These are phyloP conservation scores for Xiphophorus maculatus DNA, from an alignment of 2,113 vertebrate species.

Conservation along the genomic window DNA sequence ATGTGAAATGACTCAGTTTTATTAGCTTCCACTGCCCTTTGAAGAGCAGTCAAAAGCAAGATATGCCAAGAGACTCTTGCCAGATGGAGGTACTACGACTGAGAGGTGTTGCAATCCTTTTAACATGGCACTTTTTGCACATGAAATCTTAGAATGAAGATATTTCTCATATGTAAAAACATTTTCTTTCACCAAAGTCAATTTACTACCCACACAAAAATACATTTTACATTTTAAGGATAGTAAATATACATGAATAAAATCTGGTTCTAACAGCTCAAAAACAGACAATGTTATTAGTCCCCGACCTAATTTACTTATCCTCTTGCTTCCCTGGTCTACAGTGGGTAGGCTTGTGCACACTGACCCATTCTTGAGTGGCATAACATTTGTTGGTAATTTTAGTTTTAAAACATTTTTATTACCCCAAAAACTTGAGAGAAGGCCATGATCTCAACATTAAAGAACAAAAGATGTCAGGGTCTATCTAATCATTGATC, in stretches of 20 bases:
- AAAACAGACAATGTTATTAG: background rate
- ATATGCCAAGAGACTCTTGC: conserved; percentile 61
- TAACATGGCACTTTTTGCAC: conserved; percentile 59
- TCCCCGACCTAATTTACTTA: background rate
- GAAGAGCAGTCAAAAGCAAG: conserved; percentile 69
- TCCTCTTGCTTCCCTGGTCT: background rate
- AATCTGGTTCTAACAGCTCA: conserved; percentile 9
- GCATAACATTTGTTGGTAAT: background rate
- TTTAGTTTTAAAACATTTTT: too few relatives aligned
- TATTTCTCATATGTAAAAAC: conserved; percentile 50
- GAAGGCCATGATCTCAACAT: background rate
- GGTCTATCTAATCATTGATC: background rate
- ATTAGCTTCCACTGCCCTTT: conserved; percentile 70
- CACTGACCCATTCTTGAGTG: background rate
- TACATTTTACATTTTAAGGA: background rate
- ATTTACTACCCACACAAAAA: conserved; percentile 16
- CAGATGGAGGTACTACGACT: conserved; percentile 68
- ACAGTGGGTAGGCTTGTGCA: background rate
- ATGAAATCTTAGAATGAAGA: conserved; percentile 47
- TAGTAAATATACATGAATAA: background rate
- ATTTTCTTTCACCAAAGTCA: conserved; percentile 39
- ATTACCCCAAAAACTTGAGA: too few relatives aligned
- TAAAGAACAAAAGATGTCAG: background rate
- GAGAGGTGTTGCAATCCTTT: conserved; percentile 67
- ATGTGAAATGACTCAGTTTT: conserved; percentile 71